phyloP scores from a whole-genome alignment of 35 echinoderm and acorn worm species.

The Apostichopus californicus region DNA sequence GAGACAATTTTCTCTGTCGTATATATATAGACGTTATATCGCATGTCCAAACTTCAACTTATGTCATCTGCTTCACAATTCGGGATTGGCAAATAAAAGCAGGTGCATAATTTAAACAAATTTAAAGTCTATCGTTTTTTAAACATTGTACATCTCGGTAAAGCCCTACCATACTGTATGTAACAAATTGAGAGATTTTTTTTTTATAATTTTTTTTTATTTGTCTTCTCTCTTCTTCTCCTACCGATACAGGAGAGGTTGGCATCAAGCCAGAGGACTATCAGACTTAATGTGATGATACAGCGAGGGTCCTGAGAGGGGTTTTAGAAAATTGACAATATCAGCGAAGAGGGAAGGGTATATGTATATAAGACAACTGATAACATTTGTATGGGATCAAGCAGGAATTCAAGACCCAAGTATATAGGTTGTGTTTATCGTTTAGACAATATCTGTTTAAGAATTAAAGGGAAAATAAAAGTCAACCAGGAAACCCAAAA shows the following conservation, averaged over 20 bases:
- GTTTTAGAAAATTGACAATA: conserved; percentile 12
- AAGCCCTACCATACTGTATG: background rate
- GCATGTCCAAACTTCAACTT: background rate
- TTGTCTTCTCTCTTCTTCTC: background rate
- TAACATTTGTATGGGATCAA: conserved; percentile 1
- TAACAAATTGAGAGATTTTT: background rate
- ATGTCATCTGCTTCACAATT: background rate
- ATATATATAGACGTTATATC: background rate
- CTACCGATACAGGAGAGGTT: background rate
- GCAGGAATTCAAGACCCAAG: no score
- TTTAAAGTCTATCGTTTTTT: background rate
- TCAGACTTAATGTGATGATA: conserved; percentile 8
- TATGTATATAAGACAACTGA: background rate
- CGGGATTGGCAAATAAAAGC: background rate
- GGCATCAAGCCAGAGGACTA: background rate
- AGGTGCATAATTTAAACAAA: conserved; percentile 2
- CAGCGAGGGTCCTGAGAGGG: background rate
- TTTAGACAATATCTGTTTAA: no score
- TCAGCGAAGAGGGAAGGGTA: background rate
- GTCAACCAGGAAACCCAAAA: no score
- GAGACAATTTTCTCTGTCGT: conserved; percentile 15
- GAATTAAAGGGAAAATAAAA: no score
- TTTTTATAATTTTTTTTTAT: background rate
- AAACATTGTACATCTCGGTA: background rate
- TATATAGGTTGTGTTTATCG: no score